Evolutionary conservation across 2,888 invertebrate species (phyloP), one percentile per base, ranked within the genome.

Genomic region (Priocnemis perturbator): DNA sequence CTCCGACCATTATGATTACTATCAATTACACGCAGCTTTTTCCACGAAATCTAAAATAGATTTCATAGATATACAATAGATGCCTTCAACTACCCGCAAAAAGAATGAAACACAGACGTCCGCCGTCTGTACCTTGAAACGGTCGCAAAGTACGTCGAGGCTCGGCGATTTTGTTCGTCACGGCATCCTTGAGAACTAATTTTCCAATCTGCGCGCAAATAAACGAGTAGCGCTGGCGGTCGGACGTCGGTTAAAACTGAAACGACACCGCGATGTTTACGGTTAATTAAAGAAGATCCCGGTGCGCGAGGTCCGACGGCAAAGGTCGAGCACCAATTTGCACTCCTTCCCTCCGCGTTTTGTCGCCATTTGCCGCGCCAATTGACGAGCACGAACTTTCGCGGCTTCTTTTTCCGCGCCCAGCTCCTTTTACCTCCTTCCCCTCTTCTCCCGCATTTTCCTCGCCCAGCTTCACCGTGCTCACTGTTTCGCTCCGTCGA

Each of bases 281-380:
- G 64, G 56, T 52, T 53, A 63, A 64, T 64, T 69, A 69, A 64
- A 52, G 63, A 23, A 64, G 65, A 55, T 68, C 48, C 14, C 37
- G 47, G 53, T 59, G 44, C 45, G 48, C 15, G 30, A 44, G 21
- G 20, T 50, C 30, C n/a, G 30, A 23, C n/a, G n/a, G 57, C 26
- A 26, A 37, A 58, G 67, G 56, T 62, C 59, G 52, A 63, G 59
- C 37, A 47, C 47, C 59, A 68, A 68, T 68, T 59, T 63, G 67
- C 63, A 58, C 52, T 63, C 48, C 37, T 55, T n/a, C n/a, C 26
- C 50, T 1, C 17, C 50, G n/a, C 50, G 63, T 53, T 21, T 15
- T 17, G 26, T 44, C 59, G 20, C 19, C 47, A 47, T 17, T 50
- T 50, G 50, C 9, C 9, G 3, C 15, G 19, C 19, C 60, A 60